phyloP scores from a whole-genome alignment of 2,888 invertebrate genomes.

The Hirtodrosophila trivittata region DNA sequence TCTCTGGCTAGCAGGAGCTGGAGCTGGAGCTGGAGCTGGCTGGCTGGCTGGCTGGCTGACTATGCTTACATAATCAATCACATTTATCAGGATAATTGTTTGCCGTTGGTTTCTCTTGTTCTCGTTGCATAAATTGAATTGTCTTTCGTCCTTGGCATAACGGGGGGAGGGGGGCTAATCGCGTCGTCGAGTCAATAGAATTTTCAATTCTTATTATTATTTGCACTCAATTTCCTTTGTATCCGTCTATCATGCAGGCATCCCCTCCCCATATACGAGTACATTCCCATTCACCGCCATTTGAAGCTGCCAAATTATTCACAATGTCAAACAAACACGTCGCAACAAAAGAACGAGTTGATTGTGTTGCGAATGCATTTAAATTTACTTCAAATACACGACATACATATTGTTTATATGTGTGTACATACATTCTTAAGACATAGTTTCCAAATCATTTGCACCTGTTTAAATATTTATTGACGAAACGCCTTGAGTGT shows the following conservation, averaged over 20 bases:
- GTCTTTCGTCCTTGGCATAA: conserved; percentile 4
- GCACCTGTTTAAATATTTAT: conserved; percentile 22
- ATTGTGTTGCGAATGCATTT: conserved; percentile 1
- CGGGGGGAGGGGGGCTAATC: conserved; percentile 3
- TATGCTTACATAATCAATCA: conserved; percentile 65
- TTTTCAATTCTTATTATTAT: conserved; percentile 55
- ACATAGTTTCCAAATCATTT: conserved; percentile 15
- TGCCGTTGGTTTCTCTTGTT: conserved; percentile 34
- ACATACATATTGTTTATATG: background rate
- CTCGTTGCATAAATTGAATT: conserved; percentile 57
- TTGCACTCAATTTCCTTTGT: conserved; percentile 64
- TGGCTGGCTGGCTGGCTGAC: background rate
- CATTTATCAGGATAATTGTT: conserved; percentile 72
- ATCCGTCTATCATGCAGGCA: conserved; percentile 13
- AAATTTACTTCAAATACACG: conserved; percentile 2
- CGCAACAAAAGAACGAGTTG: conserved; percentile 10
- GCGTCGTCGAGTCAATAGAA: conserved; percentile 47
- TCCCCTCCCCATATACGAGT: background rate
- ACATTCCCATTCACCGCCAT: too few species aligned
- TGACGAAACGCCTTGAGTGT: background rate
- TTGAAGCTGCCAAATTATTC: conserved; percentile 5
- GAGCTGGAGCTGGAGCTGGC: background rate
- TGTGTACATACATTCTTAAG: background rate
- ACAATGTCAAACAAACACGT: conserved; percentile 16
- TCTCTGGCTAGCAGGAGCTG: conserved; percentile 1